Base-by-base conservation (phyloP, 2,888 invertebrate genomes). In the Sturmia bella region DNA sequence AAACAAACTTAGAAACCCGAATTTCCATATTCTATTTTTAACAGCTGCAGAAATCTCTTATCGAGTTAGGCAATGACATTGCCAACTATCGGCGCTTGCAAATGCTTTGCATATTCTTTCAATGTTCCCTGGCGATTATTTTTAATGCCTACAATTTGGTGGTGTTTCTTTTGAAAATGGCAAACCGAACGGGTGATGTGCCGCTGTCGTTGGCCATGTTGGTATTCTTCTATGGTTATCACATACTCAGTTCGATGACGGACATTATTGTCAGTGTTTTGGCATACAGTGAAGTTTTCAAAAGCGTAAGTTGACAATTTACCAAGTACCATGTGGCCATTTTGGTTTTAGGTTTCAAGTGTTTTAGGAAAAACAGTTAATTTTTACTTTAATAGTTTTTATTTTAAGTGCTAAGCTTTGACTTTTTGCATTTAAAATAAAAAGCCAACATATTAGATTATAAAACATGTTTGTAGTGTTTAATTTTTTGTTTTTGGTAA, bases 131-230 rank as follows among this genome's bases (percentile, higher is more conserved):
- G 9, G 15, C 81, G 3, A 84, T 84, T 54, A 37, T 84, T 7
- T 83, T 84, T 15, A 84, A 84, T 66, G 32, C 83, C n/a, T 84
- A 84, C 19, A 84, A 83, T 72, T 70, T 84, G 75, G 83, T 82
- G 1, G 79, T 82, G 27, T 84, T 77, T 57, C 57, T 83, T 21
- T 43, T 84, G 21, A 70, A 68, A 48, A 52, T 82, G 17, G 77
- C 64, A 1, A 48, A 45, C 27, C 11, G 13, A 19, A 15, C 54
- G 0, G 56, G 19, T 3, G 48, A 52, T 41, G 21, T 57, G 9
- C 37, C 56, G 1, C 19, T 83, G 2, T 48, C 66, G 2, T 11
- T 75, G 27, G 13, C 48, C 13, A 64, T 69, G 63, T 32, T 82
- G 1, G n/a, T 74, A 12, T 21, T 82, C 7, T 84, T 82, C 54